Conservation (phyloP, 1,140 invertebrate genomes). For the Platyura marginata region DNA sequence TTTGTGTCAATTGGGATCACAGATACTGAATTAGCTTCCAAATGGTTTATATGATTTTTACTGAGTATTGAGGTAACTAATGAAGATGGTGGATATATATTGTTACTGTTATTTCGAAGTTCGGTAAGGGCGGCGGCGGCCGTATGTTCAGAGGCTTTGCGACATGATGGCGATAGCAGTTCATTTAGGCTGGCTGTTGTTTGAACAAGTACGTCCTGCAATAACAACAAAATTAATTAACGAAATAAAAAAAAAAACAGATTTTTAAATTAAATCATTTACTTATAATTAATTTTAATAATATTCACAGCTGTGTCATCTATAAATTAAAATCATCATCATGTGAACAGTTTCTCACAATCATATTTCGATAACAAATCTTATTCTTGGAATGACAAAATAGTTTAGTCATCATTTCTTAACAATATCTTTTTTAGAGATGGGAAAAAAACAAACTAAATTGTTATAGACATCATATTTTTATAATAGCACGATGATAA, state of each 20-base stretch:
- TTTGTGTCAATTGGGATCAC: conserved; percentile 5
- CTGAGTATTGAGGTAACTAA: conserved; percentile 6
- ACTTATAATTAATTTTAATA: too few species aligned
- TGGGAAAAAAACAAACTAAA: neutral
- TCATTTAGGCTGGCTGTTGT: conserved; percentile 2
- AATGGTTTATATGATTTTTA: conserved; percentile 5
- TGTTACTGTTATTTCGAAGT: conserved; percentile 13
- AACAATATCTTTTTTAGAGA: neutral
- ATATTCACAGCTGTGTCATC: too few species aligned
- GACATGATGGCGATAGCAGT: conserved; percentile 10
- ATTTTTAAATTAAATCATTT: too few species aligned
- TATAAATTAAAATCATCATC: neutral
- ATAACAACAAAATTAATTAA: conserved; percentile 1
- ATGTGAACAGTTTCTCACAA: neutral
- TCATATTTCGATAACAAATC: neutral
- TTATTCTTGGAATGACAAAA: neutral
- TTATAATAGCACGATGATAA: too few species aligned
- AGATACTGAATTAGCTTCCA: conserved; percentile 6
- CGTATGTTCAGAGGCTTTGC: conserved; percentile 12
- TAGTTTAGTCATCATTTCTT: neutral
- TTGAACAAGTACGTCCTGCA: conserved; percentile 5
- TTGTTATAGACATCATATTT: too few species aligned
- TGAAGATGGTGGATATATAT: conserved; percentile 2
- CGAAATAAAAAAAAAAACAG: neutral
- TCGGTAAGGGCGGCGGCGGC: conserved; percentile 23